These are phyloP conservation scores for Eurytemora carolleeae DNA, from an alignment of 1,140 invertebrate species.

Conservation along the genomic window DNA sequence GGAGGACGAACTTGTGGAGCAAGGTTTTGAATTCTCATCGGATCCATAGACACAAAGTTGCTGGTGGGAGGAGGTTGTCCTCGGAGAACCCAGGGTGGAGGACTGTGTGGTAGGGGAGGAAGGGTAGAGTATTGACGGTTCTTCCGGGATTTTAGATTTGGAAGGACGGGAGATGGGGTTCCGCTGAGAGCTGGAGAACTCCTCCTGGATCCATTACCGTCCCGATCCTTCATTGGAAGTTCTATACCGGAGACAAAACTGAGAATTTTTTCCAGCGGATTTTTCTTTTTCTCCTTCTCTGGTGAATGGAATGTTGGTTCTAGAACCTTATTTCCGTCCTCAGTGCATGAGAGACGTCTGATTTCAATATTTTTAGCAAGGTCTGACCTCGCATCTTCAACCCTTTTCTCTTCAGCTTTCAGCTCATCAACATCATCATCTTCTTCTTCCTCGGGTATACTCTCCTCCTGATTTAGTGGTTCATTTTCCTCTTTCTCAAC, in stretches of 20 bases:
- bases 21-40: no score
- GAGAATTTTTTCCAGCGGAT: slow-evolving; percentile 1
- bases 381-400: background rate
- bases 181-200: background rate
- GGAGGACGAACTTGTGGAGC: background rate
- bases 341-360: slow-evolving; percentile 1
- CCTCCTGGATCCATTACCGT: background rate
- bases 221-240: background rate
- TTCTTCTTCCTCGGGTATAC: background rate
- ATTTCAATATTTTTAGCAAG: slow-evolving; percentile 7
- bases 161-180: background rate
- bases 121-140: background rate
- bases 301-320: background rate
- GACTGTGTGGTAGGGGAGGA: background rate
- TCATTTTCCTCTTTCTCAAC: background rate
- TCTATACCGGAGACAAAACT: slow-evolving; percentile 6
- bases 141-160: background rate
- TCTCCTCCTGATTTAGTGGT: background rate
- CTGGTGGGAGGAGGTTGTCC: background rate
- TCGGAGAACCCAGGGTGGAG: background rate
- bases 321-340: slow-evolving; percentile 9
- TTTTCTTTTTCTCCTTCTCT: slow-evolving; percentile 3
- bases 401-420: no score
- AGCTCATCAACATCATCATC: no score
- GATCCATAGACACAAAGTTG: no score